Base-by-base conservation (phyloP, 2,113 vertebrate genomes). In the Neotoma lepida region DNA sequence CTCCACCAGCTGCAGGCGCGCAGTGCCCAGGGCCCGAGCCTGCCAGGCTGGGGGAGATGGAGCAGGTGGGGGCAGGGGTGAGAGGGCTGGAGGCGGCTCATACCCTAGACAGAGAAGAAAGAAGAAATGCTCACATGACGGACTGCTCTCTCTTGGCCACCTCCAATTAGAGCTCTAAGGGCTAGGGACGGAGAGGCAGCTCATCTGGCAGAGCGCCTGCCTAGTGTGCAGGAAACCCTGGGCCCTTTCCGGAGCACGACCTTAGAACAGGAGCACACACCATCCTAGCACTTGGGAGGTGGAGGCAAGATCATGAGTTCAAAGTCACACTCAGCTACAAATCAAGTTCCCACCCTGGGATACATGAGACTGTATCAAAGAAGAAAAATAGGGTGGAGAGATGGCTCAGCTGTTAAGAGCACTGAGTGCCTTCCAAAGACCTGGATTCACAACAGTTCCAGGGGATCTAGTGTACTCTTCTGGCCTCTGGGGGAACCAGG, bases 1-100 rank as follows among this genome's bases (percentile, higher is more conserved):
- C 81, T 98, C 98, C 80, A 98, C 98, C 70, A 98, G 94, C 66
- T 97, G 97, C 82, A 98, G 95, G 13, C 98, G 97, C 2, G 98
- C 96, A 61, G 98, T 98, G 64, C 98, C 98, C 86, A 98, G 97
- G 61, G 96, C 97, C 33, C 98, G 97, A 85, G 97, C 97, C 81
- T 98, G 98, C 98, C 98, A 98, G 39, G 97, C 97, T 46, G 98
- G 97, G 2, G 97, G 95, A 61, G 97, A 97, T 0, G 95, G 96
- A 49, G 96, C 95, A 51, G 97, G 96, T 35, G 97, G 97, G 35
- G 97, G 97, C 73, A 97, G 58, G 77, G 97, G 95, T 1, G 97
- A 97, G 81, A 97, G 96, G 96, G 96, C 85, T 93, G 95, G 96
- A 12, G 97, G 96, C 15, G 96, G 90, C 84, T 98, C 97, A 46